Conservation (phyloP, 23 tunicate genomes). For the Ciona savignyi region DNA sequence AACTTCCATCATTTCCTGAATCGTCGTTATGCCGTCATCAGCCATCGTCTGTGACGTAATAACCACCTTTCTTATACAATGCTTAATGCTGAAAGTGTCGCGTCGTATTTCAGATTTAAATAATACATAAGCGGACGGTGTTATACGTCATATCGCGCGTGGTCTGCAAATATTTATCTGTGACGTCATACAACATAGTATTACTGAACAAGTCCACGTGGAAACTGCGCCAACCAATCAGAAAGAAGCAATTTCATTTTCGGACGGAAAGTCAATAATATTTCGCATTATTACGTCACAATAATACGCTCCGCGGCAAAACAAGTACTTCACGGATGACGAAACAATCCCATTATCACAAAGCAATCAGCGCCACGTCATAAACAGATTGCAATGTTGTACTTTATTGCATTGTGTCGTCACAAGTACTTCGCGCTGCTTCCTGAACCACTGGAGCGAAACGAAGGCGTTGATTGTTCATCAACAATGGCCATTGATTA, state of each 20-base stretch:
- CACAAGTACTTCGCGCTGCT: neutral
- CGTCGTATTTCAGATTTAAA: neutral
- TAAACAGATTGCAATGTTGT: neutral
- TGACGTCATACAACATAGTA: neutral
- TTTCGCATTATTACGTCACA: no score
- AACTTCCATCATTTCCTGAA: conserved; percentile 31
- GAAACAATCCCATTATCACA: neutral
- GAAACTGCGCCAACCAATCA: neutral
- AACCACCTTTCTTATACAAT: neutral
- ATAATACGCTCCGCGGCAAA: no score
- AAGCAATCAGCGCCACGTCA: neutral
- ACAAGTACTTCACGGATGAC: no score
- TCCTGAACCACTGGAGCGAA: neutral
- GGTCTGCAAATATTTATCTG: neutral
- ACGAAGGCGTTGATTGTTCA: neutral
- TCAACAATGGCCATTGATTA: neutral
- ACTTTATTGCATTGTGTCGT: neutral
- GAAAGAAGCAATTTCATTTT: neutral
- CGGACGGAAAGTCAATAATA: no score
- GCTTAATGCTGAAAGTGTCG: neutral
- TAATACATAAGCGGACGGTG: neutral
- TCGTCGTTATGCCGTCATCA: conserved; percentile 59
- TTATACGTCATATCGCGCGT: neutral
- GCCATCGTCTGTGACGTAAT: conserved; percentile 31
- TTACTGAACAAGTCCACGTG: no score